Evolutionary conservation across 2,797 vertebrate genomes (phyloP), one percentile per base, ranked within the genome.

Genomic region (Basileuterus tristriatus): DNA sequence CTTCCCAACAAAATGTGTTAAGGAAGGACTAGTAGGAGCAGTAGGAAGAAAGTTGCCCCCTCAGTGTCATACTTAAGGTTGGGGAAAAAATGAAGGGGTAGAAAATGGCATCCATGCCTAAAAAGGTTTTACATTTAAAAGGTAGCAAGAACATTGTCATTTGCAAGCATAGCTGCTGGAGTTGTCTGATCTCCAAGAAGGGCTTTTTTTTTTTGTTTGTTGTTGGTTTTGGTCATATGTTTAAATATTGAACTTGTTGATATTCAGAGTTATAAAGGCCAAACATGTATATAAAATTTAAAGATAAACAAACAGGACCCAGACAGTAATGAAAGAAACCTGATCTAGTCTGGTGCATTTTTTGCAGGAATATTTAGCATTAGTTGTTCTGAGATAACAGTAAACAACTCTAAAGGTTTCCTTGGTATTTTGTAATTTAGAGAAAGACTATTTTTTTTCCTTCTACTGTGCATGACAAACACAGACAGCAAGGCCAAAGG

Each of bases 131-230:
- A 4, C 27, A 49, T 53, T 84, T 76, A 44, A 77, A 68, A 84
- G 55, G 7, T n/a, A 49, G 29, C 53, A 56, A 34, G 53, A 50
- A 44, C 12, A 18, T 11, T 4, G 2, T 56, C 0, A 0, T 47
- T 80, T 58, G 39, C 39, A 80, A 49, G 74, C 8, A 4, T 19
- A 43, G 14, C 32, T 79, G 3, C 11, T 60, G 74, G 37, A 39
- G 11, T 79, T 49, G 11, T 53, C 37, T 75, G 6, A 56, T 70
- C 36, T 69, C 8, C 20, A 59, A 5, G 14, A 32, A 49, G 4
- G n/a, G 8, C 14, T 3, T 26, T 69, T 68, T 36, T 24, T 4
- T 26, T 69, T 68, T 39, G 55, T 24, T 34, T 11, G 19, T 29
- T 29, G 11, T 78, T 70, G 34, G 53, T 13, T 8, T 5, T 17